Evolutionary conservation across 2,797 vertebrate species (phyloP), one percentile per base, ranked within the genome.

Genomic region (Dendrocincla fuliginosa): DNA sequence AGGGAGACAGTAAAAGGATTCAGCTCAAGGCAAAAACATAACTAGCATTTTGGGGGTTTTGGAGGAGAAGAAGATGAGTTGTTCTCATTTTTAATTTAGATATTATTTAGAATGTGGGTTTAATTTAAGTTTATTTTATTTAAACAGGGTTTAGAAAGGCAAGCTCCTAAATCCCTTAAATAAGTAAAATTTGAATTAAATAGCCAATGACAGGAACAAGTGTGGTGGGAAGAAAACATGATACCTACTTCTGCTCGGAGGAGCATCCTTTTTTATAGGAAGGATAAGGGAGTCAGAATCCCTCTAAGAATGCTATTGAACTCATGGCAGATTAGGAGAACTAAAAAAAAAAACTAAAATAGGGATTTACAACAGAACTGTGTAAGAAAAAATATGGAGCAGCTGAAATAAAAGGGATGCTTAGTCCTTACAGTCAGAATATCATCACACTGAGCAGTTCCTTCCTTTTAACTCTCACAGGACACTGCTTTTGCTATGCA

Each of bases 61-160:
- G 20, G 49, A 71, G 42, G 16, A 78, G 39, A 9, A 67, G 22
- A 47, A 56, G 57, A 65, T 30, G 22, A 79, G 17, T 42, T 85
- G 42, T 23, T 27, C 8, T 90, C 24, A 39, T 76, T 94, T 95
- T 74, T 28, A 84, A 68, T 94, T 69, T 55, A 67, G 24, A 27
- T 83, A 19, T 53, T 60, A 33, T 77, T 90, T 63, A 70, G 37
- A 90, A 79, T 56, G 22, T 35, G 4, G 1, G 57, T 76, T 92
- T 73, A 76, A 63, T 92, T 90, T 73, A 70, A 67, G 89, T 87
- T 60, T 8, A 63, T 82, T 80, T 91, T 19, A 53, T 85, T 95
- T 84, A 90, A 87, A 27, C 27, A 71, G 64, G 19, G 33, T 84
- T 76, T 90, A 87, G 60, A 80, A 91, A 90, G 19, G 24, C 41